These are phyloP conservation scores for Corbicula japonica DNA, from an alignment of 2,888 invertebrate species.

Conservation along the genomic window DNA sequence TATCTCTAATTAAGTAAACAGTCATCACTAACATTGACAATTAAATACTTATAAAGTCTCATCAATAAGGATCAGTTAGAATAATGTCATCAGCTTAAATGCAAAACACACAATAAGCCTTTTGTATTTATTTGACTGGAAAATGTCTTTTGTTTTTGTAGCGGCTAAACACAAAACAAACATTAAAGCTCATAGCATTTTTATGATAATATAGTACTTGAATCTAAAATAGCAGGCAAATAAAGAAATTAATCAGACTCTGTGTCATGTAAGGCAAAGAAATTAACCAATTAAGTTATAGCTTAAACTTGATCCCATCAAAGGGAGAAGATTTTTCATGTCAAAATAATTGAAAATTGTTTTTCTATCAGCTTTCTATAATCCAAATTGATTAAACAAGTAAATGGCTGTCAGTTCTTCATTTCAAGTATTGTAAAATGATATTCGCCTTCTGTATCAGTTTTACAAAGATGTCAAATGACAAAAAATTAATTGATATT, in stretches of 20 bases:
- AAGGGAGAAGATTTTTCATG: slow-evolving; percentile 40
- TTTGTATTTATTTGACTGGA: too few species aligned
- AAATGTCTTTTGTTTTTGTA: neutral
- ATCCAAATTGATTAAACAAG: slow-evolving; percentile 22
- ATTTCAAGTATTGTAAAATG: slow-evolving; percentile 19
- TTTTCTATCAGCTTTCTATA: slow-evolving; percentile 27
- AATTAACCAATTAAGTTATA: slow-evolving; percentile 16
- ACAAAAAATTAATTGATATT: slow-evolving; percentile 17
- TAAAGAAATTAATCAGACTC: slow-evolving; percentile 4
- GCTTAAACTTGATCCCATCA: slow-evolving; percentile 19
- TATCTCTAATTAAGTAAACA: slow-evolving; percentile 8
- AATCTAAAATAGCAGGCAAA: neutral
- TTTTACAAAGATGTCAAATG: slow-evolving; percentile 3
- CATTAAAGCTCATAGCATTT: neutral
- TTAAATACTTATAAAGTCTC: neutral
- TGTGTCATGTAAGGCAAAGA: neutral
- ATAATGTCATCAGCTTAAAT: neutral
- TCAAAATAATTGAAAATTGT: slow-evolving; percentile 35
- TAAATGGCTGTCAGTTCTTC: slow-evolving; percentile 9
- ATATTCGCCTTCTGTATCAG: slow-evolving; percentile 11
- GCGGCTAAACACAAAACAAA: neutral
- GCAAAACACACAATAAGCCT: neutral
- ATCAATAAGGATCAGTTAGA: neutral
- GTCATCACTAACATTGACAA: slow-evolving; percentile 10
- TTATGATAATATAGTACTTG: neutral